phyloP scores from a whole-genome alignment of 2,888 invertebrate species.

The Phrixothrix hirtus region DNA sequence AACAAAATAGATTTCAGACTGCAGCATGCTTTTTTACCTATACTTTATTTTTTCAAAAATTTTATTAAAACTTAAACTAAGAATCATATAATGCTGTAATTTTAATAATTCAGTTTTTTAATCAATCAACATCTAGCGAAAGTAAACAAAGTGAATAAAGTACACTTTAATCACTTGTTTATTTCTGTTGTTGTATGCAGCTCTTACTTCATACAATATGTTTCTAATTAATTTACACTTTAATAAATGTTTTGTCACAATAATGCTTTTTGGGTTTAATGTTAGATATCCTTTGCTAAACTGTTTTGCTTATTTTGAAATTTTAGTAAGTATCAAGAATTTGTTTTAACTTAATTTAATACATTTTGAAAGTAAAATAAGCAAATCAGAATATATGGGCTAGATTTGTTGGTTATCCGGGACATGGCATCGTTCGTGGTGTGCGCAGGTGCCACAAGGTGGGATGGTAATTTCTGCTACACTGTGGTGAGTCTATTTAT shows the following conservation, averaged over 20 bases:
- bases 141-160: constrained; percentile 31
- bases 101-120: too few species aligned
- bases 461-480: constrained; percentile 55
- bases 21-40: too few species aligned
- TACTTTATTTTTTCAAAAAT: too few species aligned
- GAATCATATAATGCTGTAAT: too few species aligned
- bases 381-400: constrained; percentile 50
- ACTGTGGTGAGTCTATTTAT: constrained; percentile 57
- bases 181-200: constrained; percentile 41
- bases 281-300: constrained; percentile 54
- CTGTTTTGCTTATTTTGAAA: constrained; percentile 31
- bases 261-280: constrained; percentile 58
- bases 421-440: constrained; percentile 55
- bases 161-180: constrained; percentile 34
- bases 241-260: constrained; percentile 58
- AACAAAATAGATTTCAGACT: too few species aligned
- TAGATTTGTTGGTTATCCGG: constrained; percentile 53
- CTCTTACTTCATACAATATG: constrained; percentile 38
- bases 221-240: constrained; percentile 48
- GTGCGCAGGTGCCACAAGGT: constrained; percentile 54
- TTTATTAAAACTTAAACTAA: too few species aligned
- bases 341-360: neutral
- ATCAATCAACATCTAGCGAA: constrained; percentile 36
- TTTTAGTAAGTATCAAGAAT: too few species aligned
- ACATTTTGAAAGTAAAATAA: constrained; percentile 40